Base-by-base conservation (phyloP, 2,797 vertebrate genomes). In the Pipistrellus kuhlii region DNA sequence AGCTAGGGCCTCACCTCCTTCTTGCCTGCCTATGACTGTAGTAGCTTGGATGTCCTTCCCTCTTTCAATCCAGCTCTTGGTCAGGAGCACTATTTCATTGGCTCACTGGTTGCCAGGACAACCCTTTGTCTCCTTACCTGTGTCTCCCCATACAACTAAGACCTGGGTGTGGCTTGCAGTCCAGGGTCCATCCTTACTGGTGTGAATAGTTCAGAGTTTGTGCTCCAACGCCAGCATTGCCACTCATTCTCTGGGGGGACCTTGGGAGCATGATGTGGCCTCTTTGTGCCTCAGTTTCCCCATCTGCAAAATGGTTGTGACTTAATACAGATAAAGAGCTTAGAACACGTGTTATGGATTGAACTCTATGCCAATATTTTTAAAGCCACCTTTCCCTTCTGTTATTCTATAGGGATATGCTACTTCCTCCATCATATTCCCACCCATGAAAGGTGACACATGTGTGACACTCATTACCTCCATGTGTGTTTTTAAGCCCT, bases 11-110 rank as follows among this genome's bases (percentile, higher is more conserved):
- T 88, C 12, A 5, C 41, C 18, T 72, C 12, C 35, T 75, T 38
- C 55, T 85, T 1, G 0, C 44, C 27, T 18, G 32, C 13, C 15
- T 23, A 25, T 6, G 23, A 17, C 7, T 25, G 0, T 0, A 4
- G 25, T 7, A 41, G 73, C 62, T 41, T 72, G 8, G 12, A 23
- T 8, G 14, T 87, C 69, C 75, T 57, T 72, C 51, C 64, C 66
- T 59, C 82, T 30, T 94, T 90, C 85, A 77, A 78, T 51, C 71
- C 30, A 41, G 64, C 91, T 92, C 96, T 94, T 89, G 15, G 57
- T 57, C 18, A 55, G 30, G 17, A 30, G 30, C 27, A 68, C 18
- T 72, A 35, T 87, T 53, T 92, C 32, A 8, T 51, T 88, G 93
- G 46, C 80, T 88, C 68, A 2, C 51, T 35, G 44, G 51, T 88